Base-by-base conservation (phyloP, 2,888 invertebrate genomes). In the Autographa pulchrina region DNA sequence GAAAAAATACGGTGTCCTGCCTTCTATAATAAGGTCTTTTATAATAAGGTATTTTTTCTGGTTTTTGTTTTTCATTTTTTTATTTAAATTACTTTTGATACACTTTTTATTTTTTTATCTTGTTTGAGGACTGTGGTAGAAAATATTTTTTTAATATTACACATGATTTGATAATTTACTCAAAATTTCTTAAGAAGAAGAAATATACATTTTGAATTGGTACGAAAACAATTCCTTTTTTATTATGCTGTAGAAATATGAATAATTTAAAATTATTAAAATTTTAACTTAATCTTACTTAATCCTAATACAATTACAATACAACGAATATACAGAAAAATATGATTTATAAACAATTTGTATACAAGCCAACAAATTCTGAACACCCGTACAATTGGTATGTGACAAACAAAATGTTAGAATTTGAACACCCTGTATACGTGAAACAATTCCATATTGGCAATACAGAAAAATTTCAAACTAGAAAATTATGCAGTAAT, bases 371-470 rank as follows among this genome's bases (percentile, higher is more conserved):
- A 56, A 13, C 54, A 25, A 54, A 54, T 54, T 54, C 20, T 54
- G 4, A 20, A 56, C 54, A 56, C 11, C 20, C 25, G 18, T 11
- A 54, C 54, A 56, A 25, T 13, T 56, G 54, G 25, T 25, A 25
- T 11, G 7, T 9, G 20, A 20, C 18, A n/a, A 8, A 11, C 2
- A 20, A 56, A 56, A 56, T 56, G 13, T 58, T 16, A 16, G 3
- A 16, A 31, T 59, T 48, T 54, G 52, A 25, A 31, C 73, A 77
- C 61, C 68, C 76, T 85, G 78, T 72, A 78, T 75, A 76, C 73
- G 65, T 54, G 73, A 87, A 82, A 83, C 83, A 86, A 81, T 79
- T 80, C 82, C 78, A 72, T 80, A 68, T 76, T 77, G 78, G 77
- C 82, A 78, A 80, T 83, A 82, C 78, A 85, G 74, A 35, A 65